phyloP scores from a whole-genome alignment of 2,113 vertebrate genomes.

The Dicerorhinus sumatrensis region DNA sequence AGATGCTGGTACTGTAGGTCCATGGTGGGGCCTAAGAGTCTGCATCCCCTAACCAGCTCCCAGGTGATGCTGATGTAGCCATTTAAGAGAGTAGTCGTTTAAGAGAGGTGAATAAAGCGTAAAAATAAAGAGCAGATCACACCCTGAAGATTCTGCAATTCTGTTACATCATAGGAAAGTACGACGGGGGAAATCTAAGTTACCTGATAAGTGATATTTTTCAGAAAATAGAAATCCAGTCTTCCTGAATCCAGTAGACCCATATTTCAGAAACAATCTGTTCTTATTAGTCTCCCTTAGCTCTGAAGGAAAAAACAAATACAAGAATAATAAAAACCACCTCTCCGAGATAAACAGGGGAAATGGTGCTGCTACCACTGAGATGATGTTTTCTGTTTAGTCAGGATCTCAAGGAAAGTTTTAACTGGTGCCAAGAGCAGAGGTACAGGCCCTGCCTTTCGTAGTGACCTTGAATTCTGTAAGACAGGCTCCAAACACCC shows the following conservation, averaged over 20 bases:
- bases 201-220: background rate
- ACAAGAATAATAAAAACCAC: background rate
- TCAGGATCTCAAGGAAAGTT: background rate
- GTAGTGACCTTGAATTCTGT: background rate
- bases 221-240: background rate
- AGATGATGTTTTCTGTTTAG: no score
- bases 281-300: background rate
- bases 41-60: background rate
- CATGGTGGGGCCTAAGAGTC: background rate
- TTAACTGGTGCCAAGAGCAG: background rate
- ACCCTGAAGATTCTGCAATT: no score
- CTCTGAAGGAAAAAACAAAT: background rate
- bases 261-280: background rate
- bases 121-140: background rate
- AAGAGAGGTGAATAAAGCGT: background rate
- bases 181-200: accelerated
- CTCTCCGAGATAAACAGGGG: background rate
- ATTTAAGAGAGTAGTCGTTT: background rate
- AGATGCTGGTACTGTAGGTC: background rate
- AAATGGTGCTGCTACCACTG: background rate
- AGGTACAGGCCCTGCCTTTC: background rate
- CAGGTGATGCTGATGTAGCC: accelerated
- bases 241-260: background rate
- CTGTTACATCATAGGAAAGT: background rate
- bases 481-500: no score